phyloP scores from a whole-genome alignment of 2,113 vertebrate species.

The Pelvicachromis taeniatus region DNA sequence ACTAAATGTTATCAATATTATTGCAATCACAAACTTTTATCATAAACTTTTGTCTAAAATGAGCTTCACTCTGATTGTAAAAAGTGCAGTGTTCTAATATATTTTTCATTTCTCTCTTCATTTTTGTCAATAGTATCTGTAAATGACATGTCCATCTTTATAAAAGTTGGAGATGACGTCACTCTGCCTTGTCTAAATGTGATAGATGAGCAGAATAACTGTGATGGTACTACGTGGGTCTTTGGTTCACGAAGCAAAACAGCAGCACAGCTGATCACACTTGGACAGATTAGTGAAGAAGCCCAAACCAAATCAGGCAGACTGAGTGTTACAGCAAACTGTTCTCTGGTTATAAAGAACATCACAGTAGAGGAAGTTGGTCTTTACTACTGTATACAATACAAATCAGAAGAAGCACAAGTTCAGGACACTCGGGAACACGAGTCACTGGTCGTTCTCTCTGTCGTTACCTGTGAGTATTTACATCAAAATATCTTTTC shows the following conservation, averaged over 20 bases:
- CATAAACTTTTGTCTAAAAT: neutral
- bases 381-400: rapidly evolving
- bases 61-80: neutral
- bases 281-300: no score
- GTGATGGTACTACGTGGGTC: neutral
- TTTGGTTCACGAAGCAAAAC: neutral
- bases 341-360: neutral
- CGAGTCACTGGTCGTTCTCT: neutral
- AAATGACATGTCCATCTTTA: neutral
- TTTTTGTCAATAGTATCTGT: neutral
- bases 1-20: neutral
- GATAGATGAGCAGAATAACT: neutral
- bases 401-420: neutral
- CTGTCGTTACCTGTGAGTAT: neutral
- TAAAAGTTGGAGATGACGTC: neutral
- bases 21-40: neutral
- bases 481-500: neutral
- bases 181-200: neutral
- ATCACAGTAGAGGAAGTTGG: neutral
- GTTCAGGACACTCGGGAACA: neutral
- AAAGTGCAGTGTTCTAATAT: neutral
- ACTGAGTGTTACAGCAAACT: neutral
- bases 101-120: neutral
- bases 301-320: neutral
- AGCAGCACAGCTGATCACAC: neutral